These are phyloP conservation scores for Rotaria sp. DNA, from an alignment of 2,888 invertebrate species.

Conservation along the genomic window DNA sequence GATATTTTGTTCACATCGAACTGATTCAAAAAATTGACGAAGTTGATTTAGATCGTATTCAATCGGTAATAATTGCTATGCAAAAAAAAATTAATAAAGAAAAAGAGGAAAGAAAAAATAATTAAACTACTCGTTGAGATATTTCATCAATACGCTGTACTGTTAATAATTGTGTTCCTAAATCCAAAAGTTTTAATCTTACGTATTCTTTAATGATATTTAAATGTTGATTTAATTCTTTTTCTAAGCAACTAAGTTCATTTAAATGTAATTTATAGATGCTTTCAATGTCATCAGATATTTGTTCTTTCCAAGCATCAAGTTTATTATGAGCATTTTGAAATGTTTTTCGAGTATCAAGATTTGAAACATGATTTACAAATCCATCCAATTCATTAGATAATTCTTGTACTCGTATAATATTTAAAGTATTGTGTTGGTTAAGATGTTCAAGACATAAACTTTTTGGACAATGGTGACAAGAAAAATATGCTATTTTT, in stretches of 20 bases:
- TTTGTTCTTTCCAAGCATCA: not conserved
- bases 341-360: not conserved
- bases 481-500: too few relatives aligned
- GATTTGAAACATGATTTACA: not conserved
- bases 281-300: not conserved
- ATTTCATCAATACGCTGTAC: not conserved
- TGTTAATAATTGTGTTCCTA: not conserved
- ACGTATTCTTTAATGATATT: not conserved
- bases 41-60: slow-evolving; percentile 27
- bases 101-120: not conserved
- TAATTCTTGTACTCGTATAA: not conserved
- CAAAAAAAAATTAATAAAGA: not conserved
- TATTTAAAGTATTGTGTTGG: not conserved
- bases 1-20: not conserved
- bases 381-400: not conserved
- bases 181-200: not conserved
- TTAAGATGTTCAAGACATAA: not conserved
- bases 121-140: not conserved
- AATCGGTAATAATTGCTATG: not conserved
- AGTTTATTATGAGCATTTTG: not conserved
- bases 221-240: not conserved
- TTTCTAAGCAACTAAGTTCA: not conserved
- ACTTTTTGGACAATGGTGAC: not conserved
- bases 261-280: not conserved
- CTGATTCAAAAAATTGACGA: not conserved